Base-by-base conservation (phyloP, 2,113 vertebrate genomes). In the Panthera leo region DNA sequence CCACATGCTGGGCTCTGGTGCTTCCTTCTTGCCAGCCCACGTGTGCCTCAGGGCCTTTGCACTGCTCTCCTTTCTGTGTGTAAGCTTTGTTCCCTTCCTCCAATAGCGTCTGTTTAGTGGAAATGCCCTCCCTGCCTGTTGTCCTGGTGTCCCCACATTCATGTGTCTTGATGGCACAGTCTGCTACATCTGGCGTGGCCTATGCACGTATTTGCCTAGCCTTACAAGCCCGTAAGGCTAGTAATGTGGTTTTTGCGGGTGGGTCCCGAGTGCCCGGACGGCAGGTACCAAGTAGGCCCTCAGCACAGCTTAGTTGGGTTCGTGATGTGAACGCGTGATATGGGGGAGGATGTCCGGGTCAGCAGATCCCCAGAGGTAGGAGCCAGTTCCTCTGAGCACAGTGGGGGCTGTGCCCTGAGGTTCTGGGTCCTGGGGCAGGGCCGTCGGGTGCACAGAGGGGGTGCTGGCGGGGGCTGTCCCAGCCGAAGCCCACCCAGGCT, bases 171-270 rank as follows among this genome's bases (percentile, higher is more conserved):
- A 1, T 7, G 5, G 23, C 19, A 19, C 13, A 8, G 8, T 0
- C 10, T n/a, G 1, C 12, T 10, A 21, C 11, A 1, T 5, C 31
- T 9, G 42, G 29, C 0, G 0, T 1, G 19, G 27, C 18, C 31
- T 6, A 2, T 3, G 16, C 0, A 0, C 4, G 2, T 23, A 3
- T 34, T 1, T n/a, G 61, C 31, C 1, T 13, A 5, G 31, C 2
- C 0, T 10, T 1, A 0, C 1, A 19, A 3, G 25, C 31, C 67
- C 5, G 0, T 4, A 0, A 18, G 3, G 34, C 27, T 5, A 7
- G 63, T 31, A 5, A 4, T 0, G 3, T 15, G 18, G 13, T 39
- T 16, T 51, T 19, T 7, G 8, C 18, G 45, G 27, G 36, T 21
- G 89, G 61, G 71, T 45, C 73, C 75, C 65, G 12, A 6, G 21